Conservation (phyloP, 2,113 vertebrate species). For the Vidua chalybeata region DNA sequence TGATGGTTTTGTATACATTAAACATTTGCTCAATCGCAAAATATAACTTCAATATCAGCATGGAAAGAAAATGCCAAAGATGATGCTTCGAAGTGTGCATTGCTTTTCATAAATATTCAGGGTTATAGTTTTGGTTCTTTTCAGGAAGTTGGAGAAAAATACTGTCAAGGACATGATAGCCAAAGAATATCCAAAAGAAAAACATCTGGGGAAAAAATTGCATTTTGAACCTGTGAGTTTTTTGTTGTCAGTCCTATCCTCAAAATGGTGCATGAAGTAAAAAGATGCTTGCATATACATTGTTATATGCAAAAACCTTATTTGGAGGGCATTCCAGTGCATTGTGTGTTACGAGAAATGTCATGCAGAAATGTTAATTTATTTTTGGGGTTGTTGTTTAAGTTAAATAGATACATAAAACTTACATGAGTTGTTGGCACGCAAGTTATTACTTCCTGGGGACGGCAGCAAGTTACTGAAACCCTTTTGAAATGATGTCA, state of each 20-base stretch:
- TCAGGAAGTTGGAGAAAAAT: slow-evolving; percentile 31
- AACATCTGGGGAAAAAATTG: slow-evolving; percentile 48
- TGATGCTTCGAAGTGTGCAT: neutral
- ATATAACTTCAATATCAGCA: slow-evolving; percentile 3
- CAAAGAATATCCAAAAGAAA: slow-evolving; percentile 45
- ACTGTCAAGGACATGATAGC: neutral
- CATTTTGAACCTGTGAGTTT: neutral
- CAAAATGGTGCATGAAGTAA: neutral
- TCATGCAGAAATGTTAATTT: neutral
- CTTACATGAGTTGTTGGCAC: slow-evolving; percentile 25
- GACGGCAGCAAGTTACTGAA: slow-evolving; percentile 31
- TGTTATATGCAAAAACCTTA: neutral
- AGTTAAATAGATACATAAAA: slow-evolving; percentile 20
- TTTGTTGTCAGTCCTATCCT: neutral
- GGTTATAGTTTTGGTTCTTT: neutral
- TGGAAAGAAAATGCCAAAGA: slow-evolving; percentile 49
- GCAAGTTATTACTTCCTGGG: slow-evolving; percentile 12
- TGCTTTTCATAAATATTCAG: slow-evolving; percentile 55
- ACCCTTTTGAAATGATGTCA: slow-evolving; percentile 57
- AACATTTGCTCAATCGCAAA: slow-evolving; percentile 15
- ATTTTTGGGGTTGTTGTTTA: slow-evolving; percentile 7
- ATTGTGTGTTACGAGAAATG: neutral
- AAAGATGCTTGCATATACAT: neutral
- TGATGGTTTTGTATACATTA: neutral
- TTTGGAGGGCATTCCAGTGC: neutral